Conservation (phyloP, 2,113 vertebrate genomes). For the Panurus biarmicus region DNA sequence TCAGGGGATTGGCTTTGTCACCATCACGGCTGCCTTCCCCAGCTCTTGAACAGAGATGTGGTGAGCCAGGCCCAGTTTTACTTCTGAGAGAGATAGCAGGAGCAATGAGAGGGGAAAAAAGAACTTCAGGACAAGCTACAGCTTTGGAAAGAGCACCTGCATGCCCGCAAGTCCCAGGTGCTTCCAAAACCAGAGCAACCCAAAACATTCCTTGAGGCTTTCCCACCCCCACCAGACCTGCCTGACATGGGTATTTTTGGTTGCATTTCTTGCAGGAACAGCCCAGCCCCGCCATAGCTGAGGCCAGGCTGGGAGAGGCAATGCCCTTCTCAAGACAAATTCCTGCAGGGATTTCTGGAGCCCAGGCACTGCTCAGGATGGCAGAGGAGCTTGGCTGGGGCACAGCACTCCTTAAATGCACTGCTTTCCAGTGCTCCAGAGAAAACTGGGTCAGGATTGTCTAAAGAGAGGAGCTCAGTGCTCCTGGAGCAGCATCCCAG, state of each 20-base stretch:
- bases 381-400: background rate
- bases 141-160: background rate
- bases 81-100: fast-evolving
- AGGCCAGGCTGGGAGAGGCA: background rate
- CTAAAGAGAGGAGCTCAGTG: background rate
- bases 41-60: background rate
- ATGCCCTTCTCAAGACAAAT: background rate
- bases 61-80: background rate
- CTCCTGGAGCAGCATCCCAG: background rate
- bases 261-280: background rate
- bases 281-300: fast-evolving
- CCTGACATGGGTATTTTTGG: background rate
- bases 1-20: background rate
- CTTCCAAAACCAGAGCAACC: background rate
- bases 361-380: background rate
- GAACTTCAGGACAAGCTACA: background rate
- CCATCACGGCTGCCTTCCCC: background rate
- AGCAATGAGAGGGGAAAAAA: background rate
- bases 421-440: background rate
- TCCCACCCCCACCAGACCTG: background rate
- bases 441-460: conserved; percentile 21
- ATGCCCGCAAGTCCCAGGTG: fast-evolving
- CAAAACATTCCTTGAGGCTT: background rate
- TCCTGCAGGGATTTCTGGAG: background rate
- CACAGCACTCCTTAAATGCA: background rate